Conservation (phyloP, 1,140 invertebrate species). For the Lithobius niger region DNA sequence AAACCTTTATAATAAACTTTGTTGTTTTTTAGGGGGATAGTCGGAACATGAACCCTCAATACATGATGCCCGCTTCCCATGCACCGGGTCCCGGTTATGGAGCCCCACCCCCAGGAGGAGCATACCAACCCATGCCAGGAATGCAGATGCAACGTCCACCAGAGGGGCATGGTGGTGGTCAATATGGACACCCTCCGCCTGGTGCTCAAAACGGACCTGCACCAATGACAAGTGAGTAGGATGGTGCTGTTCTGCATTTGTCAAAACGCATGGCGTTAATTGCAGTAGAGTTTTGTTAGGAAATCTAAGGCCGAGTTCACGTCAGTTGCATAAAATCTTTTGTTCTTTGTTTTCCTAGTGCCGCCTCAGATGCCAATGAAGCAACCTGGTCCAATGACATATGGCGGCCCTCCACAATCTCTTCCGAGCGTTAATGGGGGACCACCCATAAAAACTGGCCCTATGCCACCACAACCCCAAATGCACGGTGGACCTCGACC, state of each 20-base stretch:
- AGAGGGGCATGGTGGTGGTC: neutral
- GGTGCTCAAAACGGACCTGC: neutral
- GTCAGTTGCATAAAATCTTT: neutral
- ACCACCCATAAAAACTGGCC: neutral
- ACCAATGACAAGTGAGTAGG: neutral
- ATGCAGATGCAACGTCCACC: neutral
- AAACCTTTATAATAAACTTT: too few species aligned
- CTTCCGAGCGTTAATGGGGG: neutral
- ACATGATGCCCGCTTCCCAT: neutral
- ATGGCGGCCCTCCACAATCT: neutral
- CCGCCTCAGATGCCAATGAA: neutral
- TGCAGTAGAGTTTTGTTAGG: neutral
- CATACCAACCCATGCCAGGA: neutral
- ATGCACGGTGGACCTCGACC: conserved; percentile 10
- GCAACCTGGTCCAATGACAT: neutral
- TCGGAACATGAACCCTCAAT: neutral
- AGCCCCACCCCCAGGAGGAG: neutral
- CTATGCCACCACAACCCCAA: neutral
- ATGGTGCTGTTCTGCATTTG: neutral
- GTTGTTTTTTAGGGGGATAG: too few species aligned
- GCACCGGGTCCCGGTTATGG: neutral
- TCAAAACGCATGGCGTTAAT: neutral
- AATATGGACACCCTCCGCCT: neutral
- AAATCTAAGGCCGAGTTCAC: neutral
- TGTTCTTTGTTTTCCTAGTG: neutral